Evolutionary conservation across 2,113 vertebrate genomes (phyloP).

Genomic region (Equus quagga): DNA sequence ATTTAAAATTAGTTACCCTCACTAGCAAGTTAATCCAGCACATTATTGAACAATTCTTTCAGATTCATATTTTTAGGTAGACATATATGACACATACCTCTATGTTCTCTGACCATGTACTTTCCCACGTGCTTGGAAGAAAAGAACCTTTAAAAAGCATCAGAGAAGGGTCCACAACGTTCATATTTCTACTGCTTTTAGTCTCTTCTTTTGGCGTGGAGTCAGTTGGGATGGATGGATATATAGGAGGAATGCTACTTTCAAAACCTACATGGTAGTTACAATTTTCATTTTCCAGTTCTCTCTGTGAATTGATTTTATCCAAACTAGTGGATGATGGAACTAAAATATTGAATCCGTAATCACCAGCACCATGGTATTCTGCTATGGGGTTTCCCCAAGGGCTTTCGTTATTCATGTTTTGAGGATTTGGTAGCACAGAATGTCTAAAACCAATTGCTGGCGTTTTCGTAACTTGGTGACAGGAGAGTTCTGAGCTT

Average conservation of each 20-base stretch:
- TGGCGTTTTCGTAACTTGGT: neutral
- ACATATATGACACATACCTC: conserved; percentile 57
- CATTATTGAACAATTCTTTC: neutral
- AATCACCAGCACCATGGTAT: neutral
- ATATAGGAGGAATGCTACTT: neutral
- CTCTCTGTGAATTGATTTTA: neutral
- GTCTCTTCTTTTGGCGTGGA: neutral
- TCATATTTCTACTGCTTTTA: neutral
- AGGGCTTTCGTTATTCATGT: neutral
- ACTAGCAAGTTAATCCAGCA: neutral
- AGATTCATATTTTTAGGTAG: neutral
- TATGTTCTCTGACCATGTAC: neutral
- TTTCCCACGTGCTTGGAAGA: neutral
- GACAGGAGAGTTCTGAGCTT: neutral
- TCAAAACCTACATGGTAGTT: conserved; percentile 47
- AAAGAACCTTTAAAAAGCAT: neutral
- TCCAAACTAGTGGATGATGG: neutral
- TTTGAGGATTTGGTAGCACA: conserved; percentile 3
- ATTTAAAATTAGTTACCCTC: neutral
- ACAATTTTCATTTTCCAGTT: neutral
- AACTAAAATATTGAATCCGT: neutral
- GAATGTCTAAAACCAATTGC: conserved; percentile 69
- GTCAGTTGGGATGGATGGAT: conserved; percentile 3
- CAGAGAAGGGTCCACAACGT: neutral
- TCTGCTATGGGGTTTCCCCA: neutral